phyloP scores from a whole-genome alignment of 2,113 vertebrate genomes.

The Gasterosteus aculeatus region DNA sequence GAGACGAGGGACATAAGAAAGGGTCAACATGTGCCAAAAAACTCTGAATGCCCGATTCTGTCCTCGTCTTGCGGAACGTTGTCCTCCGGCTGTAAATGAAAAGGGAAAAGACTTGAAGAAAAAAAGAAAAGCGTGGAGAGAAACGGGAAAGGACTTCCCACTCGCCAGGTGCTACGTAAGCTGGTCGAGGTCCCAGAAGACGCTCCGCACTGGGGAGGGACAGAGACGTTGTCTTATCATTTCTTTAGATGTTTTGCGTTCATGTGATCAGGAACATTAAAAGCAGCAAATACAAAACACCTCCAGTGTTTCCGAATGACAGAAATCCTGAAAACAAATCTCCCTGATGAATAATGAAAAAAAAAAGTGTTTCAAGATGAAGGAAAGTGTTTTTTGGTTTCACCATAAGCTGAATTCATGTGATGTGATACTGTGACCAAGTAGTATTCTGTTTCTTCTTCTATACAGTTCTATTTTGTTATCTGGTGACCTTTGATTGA shows the following conservation, averaged over 20 bases:
- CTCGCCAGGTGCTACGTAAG: constrained; percentile 61
- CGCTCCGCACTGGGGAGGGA: constrained; percentile 35
- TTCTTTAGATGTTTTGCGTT: constrained; percentile 23
- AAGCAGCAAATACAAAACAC: constrained; percentile 12
- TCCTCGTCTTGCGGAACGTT: constrained; percentile 44
- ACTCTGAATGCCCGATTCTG: constrained; percentile 59
- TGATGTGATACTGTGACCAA: constrained; percentile 73
- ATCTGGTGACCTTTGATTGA: constrained; percentile 11
- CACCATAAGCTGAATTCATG: constrained; percentile 47
- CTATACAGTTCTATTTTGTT: constrained; percentile 42
- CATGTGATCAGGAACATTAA: constrained; percentile 41
- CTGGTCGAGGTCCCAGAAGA: constrained; percentile 20
- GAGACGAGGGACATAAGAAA: constrained; percentile 31
- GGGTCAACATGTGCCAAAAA: constrained; percentile 75
- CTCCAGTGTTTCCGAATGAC: constrained; percentile 14
- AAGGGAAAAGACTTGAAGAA: constrained; percentile 43
- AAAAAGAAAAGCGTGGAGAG: constrained; percentile 29
- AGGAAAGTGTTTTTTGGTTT: constrained; percentile 45
- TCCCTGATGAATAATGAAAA: constrained; percentile 37
- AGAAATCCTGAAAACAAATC: constrained; percentile 2
- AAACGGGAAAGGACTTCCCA: constrained; percentile 25
- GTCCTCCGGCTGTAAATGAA: constrained; percentile 26
- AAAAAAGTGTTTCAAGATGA: constrained; percentile 34
- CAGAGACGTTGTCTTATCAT: not conserved
- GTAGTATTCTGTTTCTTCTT: constrained; percentile 36